phyloP scores from a whole-genome alignment of 2,888 invertebrate species.

The Tachystola acroxantha region DNA sequence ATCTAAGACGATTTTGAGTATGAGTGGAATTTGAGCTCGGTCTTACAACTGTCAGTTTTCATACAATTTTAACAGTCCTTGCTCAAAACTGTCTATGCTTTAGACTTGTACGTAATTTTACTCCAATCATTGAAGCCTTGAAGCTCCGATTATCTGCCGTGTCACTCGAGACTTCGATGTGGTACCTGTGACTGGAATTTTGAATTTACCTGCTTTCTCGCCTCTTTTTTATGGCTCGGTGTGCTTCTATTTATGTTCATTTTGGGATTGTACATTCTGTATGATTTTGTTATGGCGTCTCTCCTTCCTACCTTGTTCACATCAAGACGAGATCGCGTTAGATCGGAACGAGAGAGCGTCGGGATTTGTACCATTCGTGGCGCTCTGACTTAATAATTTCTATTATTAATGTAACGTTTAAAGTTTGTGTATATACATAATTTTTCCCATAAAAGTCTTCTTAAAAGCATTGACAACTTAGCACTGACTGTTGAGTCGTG shows the following conservation, averaged over 20 bases:
- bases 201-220: constrained; percentile 66
- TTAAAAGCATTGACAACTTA: not conserved
- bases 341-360: constrained; percentile 11
- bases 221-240: constrained; percentile 71
- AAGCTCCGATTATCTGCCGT: too few species aligned
- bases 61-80: too few species aligned
- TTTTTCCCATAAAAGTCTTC: too few species aligned
- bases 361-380: constrained; percentile 24
- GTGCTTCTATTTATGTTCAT: constrained; percentile 64
- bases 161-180: not conserved
- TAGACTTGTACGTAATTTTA: too few species aligned
- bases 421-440: not conserved
- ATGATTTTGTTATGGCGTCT: constrained; percentile 7
- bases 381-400: constrained; percentile 26
- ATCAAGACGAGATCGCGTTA: too few species aligned
- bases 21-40: too few species aligned
- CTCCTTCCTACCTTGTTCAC: constrained; percentile 1
- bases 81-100: too few species aligned
- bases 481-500: not conserved
- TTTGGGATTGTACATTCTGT: constrained; percentile 16
- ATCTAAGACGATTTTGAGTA: too few species aligned
- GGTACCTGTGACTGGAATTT: constrained; percentile 70
- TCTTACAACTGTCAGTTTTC: too few species aligned
- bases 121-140: too few species aligned
- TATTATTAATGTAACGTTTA: constrained; percentile 1